Conservation (phyloP, 2,797 vertebrate genomes). For the Platyrinchus mystaceus region DNA sequence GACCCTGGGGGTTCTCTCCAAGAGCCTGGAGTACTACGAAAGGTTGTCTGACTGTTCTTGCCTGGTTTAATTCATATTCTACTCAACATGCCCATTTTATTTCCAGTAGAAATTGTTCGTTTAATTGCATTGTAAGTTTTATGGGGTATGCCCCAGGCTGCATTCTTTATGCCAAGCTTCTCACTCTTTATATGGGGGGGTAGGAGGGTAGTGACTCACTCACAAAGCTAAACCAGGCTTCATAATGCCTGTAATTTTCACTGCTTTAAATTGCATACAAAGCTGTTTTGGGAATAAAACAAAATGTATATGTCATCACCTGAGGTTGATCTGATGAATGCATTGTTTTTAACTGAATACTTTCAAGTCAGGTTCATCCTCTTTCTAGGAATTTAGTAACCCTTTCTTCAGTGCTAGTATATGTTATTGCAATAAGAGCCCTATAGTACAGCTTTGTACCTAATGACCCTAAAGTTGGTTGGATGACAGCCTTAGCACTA, state of each 20-base stretch:
- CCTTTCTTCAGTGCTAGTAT: background rate
- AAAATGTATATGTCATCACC: background rate
- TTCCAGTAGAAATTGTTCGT: constrained; percentile 81
- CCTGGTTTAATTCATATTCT: constrained; percentile 78
- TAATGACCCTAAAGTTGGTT: background rate
- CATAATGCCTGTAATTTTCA: constrained; percentile 59
- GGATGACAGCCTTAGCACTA: background rate
- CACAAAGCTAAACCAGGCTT: constrained; percentile 68
- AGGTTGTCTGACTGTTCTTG: constrained; percentile 47
- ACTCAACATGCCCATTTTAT: constrained; percentile 74
- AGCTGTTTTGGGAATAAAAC: constrained; percentile 48
- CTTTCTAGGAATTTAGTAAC: background rate
- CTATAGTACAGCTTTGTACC: background rate
- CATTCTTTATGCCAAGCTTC: constrained; percentile 76
- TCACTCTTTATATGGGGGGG: constrained; percentile 73
- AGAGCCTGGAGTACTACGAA: constrained; percentile 37
- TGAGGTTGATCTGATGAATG: background rate
- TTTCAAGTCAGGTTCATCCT: background rate
- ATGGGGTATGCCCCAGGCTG: constrained; percentile 78
- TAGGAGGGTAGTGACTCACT: background rate
- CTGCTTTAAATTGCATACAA: constrained; percentile 44
- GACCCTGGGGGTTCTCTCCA: constrained; percentile 40
- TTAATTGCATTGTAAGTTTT: constrained; percentile 83
- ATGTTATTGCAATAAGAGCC: background rate
- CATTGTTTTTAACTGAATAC: background rate